Evolutionary conservation across 2,113 vertebrate genomes (phyloP).

Genomic region (Pangasianodon gigas): DNA sequence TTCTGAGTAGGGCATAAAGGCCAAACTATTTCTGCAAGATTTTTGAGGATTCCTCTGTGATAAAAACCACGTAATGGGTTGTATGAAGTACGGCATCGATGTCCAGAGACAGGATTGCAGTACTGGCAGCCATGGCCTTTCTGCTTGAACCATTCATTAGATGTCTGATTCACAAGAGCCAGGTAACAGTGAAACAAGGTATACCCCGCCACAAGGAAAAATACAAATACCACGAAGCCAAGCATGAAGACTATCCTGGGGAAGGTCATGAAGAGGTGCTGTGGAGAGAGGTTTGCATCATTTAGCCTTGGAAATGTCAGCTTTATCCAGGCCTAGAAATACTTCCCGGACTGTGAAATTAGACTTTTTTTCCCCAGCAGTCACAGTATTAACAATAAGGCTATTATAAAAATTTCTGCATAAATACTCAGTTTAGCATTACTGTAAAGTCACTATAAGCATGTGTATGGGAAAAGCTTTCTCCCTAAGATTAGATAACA

Average conservation of each 20-base stretch:
- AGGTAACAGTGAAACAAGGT: slow-evolving; percentile 82
- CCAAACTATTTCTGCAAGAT: slow-evolving; percentile 83
- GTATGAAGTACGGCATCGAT: slow-evolving; percentile 47
- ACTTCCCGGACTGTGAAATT: background rate
- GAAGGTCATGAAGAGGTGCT: slow-evolving; percentile 94
- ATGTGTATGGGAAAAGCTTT: background rate
- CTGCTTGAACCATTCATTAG: slow-evolving; percentile 88
- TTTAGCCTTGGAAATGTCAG: background rate
- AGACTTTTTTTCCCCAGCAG: background rate
- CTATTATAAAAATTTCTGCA: background rate
- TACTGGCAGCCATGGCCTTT: slow-evolving; percentile 65
- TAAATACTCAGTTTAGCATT: background rate
- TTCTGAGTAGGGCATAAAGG: slow-evolving; percentile 59
- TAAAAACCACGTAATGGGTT: slow-evolving; percentile 75
- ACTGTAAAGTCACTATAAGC: background rate
- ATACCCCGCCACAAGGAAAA: slow-evolving; percentile 82
- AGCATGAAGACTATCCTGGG: slow-evolving; percentile 91
- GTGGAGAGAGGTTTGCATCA: slow-evolving; percentile 40
- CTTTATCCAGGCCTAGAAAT: background rate
- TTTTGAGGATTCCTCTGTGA: slow-evolving; percentile 77
- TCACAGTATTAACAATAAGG: background rate
- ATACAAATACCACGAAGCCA: slow-evolving; percentile 85
- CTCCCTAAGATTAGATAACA: background rate
- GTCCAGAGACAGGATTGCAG: slow-evolving; percentile 65
- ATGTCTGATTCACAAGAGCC: slow-evolving; percentile 86